phyloP scores from a whole-genome alignment of 2,113 vertebrate species.

The Ophiodon elongatus region DNA sequence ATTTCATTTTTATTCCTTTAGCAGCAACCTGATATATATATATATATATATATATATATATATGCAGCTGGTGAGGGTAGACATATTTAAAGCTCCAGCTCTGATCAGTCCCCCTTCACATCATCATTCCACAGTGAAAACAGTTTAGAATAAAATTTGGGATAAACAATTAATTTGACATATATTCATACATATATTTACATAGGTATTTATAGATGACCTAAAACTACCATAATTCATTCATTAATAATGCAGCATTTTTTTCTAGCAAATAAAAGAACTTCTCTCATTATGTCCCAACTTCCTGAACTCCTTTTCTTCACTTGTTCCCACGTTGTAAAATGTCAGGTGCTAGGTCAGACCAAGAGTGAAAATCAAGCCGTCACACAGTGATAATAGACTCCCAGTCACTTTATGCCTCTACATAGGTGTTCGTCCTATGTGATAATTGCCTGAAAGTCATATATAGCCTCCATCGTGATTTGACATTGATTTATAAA shows the following conservation, averaged over 20 bases:
- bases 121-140: neutral
- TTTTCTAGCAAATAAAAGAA: neutral
- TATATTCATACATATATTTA: neutral
- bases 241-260: neutral
- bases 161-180: neutral
- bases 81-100: neutral
- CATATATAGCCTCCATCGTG: conserved; percentile 42
- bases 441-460: conserved; percentile 71
- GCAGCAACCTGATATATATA: too few relatives aligned
- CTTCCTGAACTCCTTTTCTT: neutral
- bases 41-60: too few relatives aligned
- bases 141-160: neutral
- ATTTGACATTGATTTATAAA: conserved; percentile 62
- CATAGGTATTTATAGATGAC: neutral
- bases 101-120: neutral
- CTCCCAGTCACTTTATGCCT: conserved; percentile 41
- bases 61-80: neutral
- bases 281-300: neutral
- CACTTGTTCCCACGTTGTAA: conserved; percentile 1
- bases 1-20: neutral
- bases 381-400: conserved; percentile 61
- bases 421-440: conserved; percentile 28
- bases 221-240: neutral
- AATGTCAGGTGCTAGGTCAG: conserved; percentile 35
- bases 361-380: conserved; percentile 62